A percentile compares a stretch with the other conserved stretches of the same genome.
These are phyloP conservation scores for Forbesichthys papilliferus DNA, from an alignment of 2,113 vertebrate species.

Conservation along the genomic window DNA sequence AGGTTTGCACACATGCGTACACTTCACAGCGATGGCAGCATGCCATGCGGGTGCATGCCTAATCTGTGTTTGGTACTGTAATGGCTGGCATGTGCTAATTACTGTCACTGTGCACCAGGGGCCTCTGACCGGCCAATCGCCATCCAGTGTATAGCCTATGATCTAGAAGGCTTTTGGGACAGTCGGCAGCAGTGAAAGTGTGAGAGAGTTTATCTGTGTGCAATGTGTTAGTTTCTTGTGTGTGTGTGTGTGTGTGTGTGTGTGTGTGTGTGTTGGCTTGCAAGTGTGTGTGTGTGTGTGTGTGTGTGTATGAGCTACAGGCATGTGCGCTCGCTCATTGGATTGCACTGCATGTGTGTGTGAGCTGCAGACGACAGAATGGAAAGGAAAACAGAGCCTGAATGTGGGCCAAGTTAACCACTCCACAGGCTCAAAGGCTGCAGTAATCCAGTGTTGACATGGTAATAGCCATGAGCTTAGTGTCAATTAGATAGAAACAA, in stretches of 20 bases:
- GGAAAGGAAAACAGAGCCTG: conserved; percentile 76
- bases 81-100: conserved; percentile 98
- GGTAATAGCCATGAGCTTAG: conserved; percentile 77
- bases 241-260: not conserved
- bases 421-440: conserved; percentile 74
- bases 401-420: conserved; percentile 74
- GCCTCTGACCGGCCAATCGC: conserved; percentile 69
- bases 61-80: conserved; percentile 86
- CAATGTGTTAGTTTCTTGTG: not conserved
- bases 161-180: conserved; percentile 65
- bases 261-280: conserved; percentile 23
- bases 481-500: conserved; percentile 80
- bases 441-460: conserved; percentile 78
- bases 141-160: conserved; percentile 59
- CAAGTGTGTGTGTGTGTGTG: conserved; percentile 24
- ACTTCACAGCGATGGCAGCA: conserved; percentile 78
- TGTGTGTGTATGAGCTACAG: conserved; percentile 54
- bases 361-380: conserved; percentile 64
- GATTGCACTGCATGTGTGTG: conserved; percentile 47
- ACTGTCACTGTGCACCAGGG: conserved; percentile 82
- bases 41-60: conserved; percentile 84
- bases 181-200: conserved; percentile 43
- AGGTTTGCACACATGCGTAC: conserved; percentile 61
- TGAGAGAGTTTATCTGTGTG: conserved; percentile 15
- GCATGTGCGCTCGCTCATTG: conserved; percentile 41